These are phyloP conservation scores for Aethes cnicana DNA, from an alignment of 2,888 invertebrate genomes.

Conservation along the genomic window DNA sequence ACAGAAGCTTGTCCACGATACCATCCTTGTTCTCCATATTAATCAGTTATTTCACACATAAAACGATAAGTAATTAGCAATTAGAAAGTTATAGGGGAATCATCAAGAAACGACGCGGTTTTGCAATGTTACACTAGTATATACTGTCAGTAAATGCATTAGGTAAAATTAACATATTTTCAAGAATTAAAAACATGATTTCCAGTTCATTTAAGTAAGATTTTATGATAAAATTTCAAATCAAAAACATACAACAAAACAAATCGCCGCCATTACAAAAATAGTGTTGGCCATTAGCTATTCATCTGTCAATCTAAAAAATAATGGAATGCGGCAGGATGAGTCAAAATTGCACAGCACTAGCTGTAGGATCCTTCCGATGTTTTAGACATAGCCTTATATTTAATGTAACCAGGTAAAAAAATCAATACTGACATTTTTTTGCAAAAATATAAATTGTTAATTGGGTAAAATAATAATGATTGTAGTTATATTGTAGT, in stretches of 20 bases:
- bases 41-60: neutral
- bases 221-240: constrained; percentile 6
- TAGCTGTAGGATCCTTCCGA: neutral
- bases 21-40: constrained; percentile 50
- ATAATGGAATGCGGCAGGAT: constrained; percentile 1
- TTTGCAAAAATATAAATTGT: too few species aligned
- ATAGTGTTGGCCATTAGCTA: constrained; percentile 15
- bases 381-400: constrained; percentile 6
- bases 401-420: neutral
- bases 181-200: neutral
- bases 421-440: too few species aligned
- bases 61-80: constrained; percentile 2
- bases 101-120: too few species aligned
- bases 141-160: neutral
- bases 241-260: constrained; percentile 31
- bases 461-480: neutral
- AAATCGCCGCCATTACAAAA: constrained; percentile 27
- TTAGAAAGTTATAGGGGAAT: constrained; percentile 26
- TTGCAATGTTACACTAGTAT: too few species aligned
- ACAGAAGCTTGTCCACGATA: constrained; percentile 50
- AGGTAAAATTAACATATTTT: neutral
- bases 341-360: neutral
- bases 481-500: too few species aligned
- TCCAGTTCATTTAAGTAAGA: neutral
- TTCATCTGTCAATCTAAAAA: neutral